phyloP scores from a whole-genome alignment of 2,113 vertebrate genomes.

The Corvus cornix region DNA sequence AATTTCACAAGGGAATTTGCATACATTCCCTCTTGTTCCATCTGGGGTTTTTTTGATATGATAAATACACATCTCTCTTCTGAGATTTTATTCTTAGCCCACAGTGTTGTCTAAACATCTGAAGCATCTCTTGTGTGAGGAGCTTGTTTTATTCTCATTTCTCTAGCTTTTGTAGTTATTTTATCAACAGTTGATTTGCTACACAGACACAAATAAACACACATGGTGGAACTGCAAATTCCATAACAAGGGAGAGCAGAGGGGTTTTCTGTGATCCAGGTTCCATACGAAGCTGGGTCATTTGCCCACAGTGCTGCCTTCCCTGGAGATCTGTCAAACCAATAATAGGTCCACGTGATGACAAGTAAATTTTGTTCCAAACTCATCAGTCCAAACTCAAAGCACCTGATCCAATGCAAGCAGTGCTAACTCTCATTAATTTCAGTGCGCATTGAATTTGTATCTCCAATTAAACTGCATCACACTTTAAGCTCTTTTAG shows the following conservation, averaged over 20 bases:
- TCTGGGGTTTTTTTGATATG: not conserved
- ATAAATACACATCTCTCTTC: not conserved
- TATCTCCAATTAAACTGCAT: not conserved
- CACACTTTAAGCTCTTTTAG: not conserved
- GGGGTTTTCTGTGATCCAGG: not conserved
- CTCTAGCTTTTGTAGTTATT: not conserved
- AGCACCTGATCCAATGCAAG: not conserved
- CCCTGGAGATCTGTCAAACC: not conserved
- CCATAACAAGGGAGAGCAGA: not conserved
- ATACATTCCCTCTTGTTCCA: not conserved
- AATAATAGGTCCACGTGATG: not conserved
- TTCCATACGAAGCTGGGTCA: accelerated
- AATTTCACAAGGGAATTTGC: not conserved
- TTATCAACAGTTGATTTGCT: not conserved
- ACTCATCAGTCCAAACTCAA: not conserved
- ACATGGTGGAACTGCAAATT: not conserved
- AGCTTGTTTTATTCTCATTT: not conserved
- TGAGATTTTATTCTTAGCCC: not conserved
- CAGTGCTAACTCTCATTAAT: not conserved
- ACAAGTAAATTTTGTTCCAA: not conserved
- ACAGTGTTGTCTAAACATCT: not conserved
- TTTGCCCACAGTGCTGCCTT: not conserved
- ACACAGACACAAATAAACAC: not conserved
- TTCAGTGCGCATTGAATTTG: accelerated
- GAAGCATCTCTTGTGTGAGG: not conserved